Evolutionary conservation across 2,797 vertebrate species (phyloP).

Genomic region (Lepus townsendii): DNA sequence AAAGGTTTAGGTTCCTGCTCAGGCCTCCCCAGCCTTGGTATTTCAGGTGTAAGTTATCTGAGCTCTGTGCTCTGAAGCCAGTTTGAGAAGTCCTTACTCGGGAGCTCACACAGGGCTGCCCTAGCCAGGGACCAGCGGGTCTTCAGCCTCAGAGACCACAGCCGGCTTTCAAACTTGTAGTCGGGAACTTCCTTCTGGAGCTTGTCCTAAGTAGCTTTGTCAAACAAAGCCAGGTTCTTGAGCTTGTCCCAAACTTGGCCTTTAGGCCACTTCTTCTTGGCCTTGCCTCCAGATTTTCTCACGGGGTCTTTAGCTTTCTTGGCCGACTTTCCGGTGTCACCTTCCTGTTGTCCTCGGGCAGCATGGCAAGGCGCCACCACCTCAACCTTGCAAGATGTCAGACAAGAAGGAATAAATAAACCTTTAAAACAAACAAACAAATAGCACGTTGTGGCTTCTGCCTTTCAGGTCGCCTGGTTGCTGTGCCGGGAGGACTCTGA

Average conservation of each 20-base stretch:
- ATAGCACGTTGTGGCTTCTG: neutral
- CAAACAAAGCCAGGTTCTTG: constrained; percentile 98
- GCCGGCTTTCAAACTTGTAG: constrained; percentile 99
- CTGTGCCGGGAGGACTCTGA: no score
- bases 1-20: constrained; percentile 91
- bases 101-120: constrained; percentile 97
- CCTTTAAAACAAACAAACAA: no score
- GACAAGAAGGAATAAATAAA: constrained; percentile 89
- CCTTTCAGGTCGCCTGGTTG: neutral
- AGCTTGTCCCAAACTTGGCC: constrained; percentile 99
- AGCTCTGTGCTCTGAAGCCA: constrained; percentile 97
- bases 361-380: constrained; percentile 86
- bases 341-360: constrained; percentile 97
- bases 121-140: constrained; percentile 97
- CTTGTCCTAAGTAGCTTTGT: constrained; percentile 99
- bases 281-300: constrained; percentile 98
- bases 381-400: constrained; percentile 92
- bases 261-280: constrained; percentile 99
- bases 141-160: constrained; percentile 98
- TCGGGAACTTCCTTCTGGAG: constrained; percentile 99
- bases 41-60: constrained; percentile 97
- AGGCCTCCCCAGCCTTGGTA: constrained; percentile 96
- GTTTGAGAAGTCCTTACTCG: constrained; percentile 97
- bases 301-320: constrained; percentile 99
- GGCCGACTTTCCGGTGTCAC: constrained; percentile 96